Evolutionary conservation across 30 jellyfish, hydroid and myxozoan species (phyloP).

Genomic region (Nemopilema nomurai): DNA sequence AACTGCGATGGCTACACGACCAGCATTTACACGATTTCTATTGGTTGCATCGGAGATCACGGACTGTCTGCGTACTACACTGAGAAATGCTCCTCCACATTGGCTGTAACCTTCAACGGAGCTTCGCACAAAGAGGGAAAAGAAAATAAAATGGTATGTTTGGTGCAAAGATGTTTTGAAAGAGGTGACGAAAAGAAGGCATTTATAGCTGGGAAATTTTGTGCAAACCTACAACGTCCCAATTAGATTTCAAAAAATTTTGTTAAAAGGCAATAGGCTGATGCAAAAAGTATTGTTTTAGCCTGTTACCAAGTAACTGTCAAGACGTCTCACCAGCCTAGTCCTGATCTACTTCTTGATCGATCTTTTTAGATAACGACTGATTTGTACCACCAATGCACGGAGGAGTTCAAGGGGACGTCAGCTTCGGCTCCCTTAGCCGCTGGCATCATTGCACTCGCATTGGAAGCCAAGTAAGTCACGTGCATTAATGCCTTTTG

Average conservation of each 20-base stretch:
- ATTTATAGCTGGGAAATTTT: too few relatives aligned
- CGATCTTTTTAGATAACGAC: constrained; percentile 79
- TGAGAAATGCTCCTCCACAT: constrained; percentile 98
- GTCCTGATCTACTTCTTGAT: background rate
- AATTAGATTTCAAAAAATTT: too few relatives aligned
- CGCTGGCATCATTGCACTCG: constrained; percentile 94
- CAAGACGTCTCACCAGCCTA: too few relatives aligned
- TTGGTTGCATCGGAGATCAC: constrained; percentile 99
- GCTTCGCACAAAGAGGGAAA: constrained; percentile 99
- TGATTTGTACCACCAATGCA: constrained; percentile 95
- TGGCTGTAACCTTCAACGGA: constrained; percentile 99
- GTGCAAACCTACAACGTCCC: too few relatives aligned
- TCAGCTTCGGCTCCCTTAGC: constrained; percentile 99
- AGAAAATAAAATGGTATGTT: constrained; percentile 93
- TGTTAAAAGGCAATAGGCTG: too few relatives aligned
- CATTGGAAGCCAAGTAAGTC: constrained; percentile 96
- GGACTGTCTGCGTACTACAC: constrained; percentile 98
- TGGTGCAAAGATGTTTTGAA: background rate
- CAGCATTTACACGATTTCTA: constrained; percentile 94
- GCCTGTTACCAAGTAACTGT: too few relatives aligned
- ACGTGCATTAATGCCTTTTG: background rate
- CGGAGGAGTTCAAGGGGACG: constrained; percentile 99
- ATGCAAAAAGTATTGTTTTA: too few relatives aligned
- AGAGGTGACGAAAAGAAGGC: too few relatives aligned
- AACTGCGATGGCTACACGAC: constrained; percentile 99